Base-by-base conservation (phyloP, 1,140 invertebrate genomes). In the Planococcus citri region DNA sequence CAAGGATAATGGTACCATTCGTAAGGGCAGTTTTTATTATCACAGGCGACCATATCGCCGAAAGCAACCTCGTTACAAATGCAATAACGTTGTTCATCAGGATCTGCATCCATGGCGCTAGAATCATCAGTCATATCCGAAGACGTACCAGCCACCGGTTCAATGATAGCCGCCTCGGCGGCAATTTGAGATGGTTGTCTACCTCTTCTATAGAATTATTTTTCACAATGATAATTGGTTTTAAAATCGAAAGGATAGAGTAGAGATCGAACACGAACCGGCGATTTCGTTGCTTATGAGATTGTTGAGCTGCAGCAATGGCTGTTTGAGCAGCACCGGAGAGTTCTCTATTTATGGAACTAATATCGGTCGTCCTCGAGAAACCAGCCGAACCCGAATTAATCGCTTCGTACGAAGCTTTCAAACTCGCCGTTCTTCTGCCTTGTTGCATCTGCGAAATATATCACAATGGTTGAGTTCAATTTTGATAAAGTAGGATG, bases 1-100 rank as follows among this genome's bases (percentile, higher is more conserved):
- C 96, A 99, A 10, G 90, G 88, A 80, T 97, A 98, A 81, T 99
- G 96, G 81, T 98, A 99, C 96, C 96, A 99, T 79, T 97, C 95
- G 74, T 92, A 93, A 14, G 92, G 92, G 81, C 95, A 98, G 90
- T 94, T 91, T 79, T 92, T 88, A 82, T 98, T 98, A 82, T 98
- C 96, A 82, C 97, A 98, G 69, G 94, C 95, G 69, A 99, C 95
- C 97, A 99, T 99, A 75, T 97, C 94, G 10, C 97, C 97, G 78
- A 97, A 98, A 0, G 94, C 96, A 29, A 98, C 93, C 81, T 98
- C 92, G 81, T 98, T 97, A 80, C 96, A 98, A 74, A 96, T 86
- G 80, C 96, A 98, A 79, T 98, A 98, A 74, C 94, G 84, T 12
- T 94, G 95, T 80, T 98, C 95, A 76, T 93, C 92, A 1, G 92